Evolutionary conservation across 2,888 invertebrate genomes (phyloP), one percentile per base, ranked within the genome.

Genomic region (Heliconius ethilla): DNA sequence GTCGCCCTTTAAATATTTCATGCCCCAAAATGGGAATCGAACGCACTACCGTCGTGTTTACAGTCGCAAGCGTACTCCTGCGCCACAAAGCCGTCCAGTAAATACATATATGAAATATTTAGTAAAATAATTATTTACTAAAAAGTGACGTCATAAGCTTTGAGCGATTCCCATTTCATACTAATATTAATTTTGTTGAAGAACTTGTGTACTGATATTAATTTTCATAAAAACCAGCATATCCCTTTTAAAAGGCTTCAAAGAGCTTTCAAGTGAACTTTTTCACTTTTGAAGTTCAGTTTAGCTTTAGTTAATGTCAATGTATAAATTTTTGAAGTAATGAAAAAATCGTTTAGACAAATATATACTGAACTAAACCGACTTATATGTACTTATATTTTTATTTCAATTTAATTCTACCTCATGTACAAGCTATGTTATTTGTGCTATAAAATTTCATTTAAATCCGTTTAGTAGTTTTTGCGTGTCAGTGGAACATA

Each of bases 141-240:
- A 62, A 62, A 11, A 11, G 25, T 62, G 62, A 62, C 25, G 59
- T 62, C 59, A 59, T 62, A 25, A 11, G 11, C 25, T 62, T 62
- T 62, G 13, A 51, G 45, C 45, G 15, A 67, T 33, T 10, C 40
- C 37, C n/a, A 37, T 6, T 67, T 40, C 37, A 67, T 37, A 67
- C 37, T 67, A 11, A n/a, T 67, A n/a, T 67, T 67, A 67, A 37
- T n/a, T 67, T 40, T 11, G 10, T n/a, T n/a, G n/a, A 33, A 37
- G n/a, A 67, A 67, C 67, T 67, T 67, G 33, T 67, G 18, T 33
- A 51, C 66, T 33, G 10, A 67, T 67, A 67, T 67, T 37, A 67
- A 37, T 37, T 67, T 67, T 37, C n/a, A 67, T 67, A 11, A 67
- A 37, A 67, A 67, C n/a, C 67, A 9, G 9, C 10, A 67, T n/a